Percentiles rank a stretch among this genome's conserved stretches.
Conservation (phyloP, 2,888 invertebrate species). For the Kuschelorhynchus macadamiae region DNA sequence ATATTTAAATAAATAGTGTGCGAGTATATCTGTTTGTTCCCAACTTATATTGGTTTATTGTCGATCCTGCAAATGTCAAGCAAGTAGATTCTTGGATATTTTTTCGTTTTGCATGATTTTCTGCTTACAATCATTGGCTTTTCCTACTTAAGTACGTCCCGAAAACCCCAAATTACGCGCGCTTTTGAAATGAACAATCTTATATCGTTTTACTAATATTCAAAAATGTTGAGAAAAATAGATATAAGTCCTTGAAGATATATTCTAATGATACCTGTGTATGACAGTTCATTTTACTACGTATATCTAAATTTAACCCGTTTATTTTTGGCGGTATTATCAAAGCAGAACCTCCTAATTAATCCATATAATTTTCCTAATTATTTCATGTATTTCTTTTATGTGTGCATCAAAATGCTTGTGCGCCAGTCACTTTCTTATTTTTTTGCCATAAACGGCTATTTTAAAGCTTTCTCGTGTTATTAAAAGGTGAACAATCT, state of each 20-base stretch:
- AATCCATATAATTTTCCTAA: constrained; percentile 19
- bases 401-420: constrained; percentile 15
- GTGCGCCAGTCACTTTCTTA: constrained; percentile 24
- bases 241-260: constrained; percentile 35
- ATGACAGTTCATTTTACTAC: constrained; percentile 45
- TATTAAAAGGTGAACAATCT: constrained; percentile 10
- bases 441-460: constrained; percentile 34
- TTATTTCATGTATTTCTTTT: constrained; percentile 25
- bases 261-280: constrained; percentile 37
- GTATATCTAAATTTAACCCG: constrained; percentile 50
- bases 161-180: background rate
- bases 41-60: constrained; percentile 31
- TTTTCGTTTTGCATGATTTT: constrained; percentile 44
- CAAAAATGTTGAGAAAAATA: constrained; percentile 23
- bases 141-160: constrained; percentile 3
- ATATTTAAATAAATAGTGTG: constrained; percentile 26
- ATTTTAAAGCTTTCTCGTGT: constrained; percentile 17
- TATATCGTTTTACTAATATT: too few species aligned
- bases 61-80: constrained; percentile 44
- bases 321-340: constrained; percentile 51
- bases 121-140: constrained; percentile 22
- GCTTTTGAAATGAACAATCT: constrained; percentile 3
- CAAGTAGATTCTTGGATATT: constrained; percentile 45
- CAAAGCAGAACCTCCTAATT: constrained; percentile 39
- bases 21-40: constrained; percentile 33